phyloP scores from a whole-genome alignment of 2,888 invertebrate species.

The Ernsta delagoae region DNA sequence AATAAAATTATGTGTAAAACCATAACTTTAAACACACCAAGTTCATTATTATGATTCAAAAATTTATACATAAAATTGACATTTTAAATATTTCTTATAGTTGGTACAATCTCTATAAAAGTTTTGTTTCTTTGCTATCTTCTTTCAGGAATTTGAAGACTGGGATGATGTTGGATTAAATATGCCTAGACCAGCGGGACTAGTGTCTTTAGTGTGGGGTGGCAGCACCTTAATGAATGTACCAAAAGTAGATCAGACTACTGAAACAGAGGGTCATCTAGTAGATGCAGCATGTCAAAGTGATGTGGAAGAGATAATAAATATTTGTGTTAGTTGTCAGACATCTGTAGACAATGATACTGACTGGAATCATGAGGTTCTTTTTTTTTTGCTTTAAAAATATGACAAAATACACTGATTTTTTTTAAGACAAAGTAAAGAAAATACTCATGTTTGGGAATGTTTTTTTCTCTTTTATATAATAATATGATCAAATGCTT shows the following conservation, averaged over 20 bases:
- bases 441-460: no score
- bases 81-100: no score
- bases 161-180: conserved; percentile 97
- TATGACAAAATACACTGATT: not conserved
- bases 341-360: conserved; percentile 64
- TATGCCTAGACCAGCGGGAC: conserved; percentile 91
- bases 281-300: conserved; percentile 75
- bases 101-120: not conserved
- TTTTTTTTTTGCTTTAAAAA: not conserved
- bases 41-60: no score
- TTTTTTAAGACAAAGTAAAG: no score
- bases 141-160: conserved; percentile 91
- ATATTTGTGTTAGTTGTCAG: conserved; percentile 75
- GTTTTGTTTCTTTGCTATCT: not conserved
- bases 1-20: no score
- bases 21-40: no score
- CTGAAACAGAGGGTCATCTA: conserved; percentile 73
- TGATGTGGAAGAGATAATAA: conserved; percentile 65
- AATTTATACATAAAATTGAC: no score
- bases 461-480: not conserved
- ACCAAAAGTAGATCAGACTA: conserved; percentile 71
- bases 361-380: conserved; percentile 79
- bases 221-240: conserved; percentile 62
- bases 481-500: not conserved
- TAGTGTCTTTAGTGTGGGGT: conserved; percentile 89